Evolutionary conservation across 2,888 invertebrate species (phyloP).

Genomic region (Netelia melanura): DNA sequence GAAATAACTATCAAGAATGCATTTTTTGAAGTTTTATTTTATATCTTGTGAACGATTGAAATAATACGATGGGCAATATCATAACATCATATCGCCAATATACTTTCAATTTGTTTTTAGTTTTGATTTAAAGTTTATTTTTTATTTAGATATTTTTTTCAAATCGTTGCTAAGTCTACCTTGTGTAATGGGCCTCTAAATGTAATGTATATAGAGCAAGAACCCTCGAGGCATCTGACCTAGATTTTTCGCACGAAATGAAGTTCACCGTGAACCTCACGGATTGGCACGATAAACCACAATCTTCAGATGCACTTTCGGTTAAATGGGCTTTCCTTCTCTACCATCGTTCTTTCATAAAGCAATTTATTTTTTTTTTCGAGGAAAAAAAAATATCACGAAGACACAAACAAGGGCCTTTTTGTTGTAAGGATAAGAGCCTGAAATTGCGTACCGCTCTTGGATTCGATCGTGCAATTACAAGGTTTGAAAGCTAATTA

Average conservation of each 20-base stretch:
- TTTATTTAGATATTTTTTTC: too few relatives aligned
- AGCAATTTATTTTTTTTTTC: slow-evolving; percentile 5
- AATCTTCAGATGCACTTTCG: slow-evolving; percentile 65
- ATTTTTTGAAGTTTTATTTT: not conserved
- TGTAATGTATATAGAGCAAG: slow-evolving; percentile 26
- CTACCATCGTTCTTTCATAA: slow-evolving; percentile 18
- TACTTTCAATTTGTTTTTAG: too few relatives aligned
- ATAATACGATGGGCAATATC: not conserved
- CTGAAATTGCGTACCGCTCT: slow-evolving; percentile 6
- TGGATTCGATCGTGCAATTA: not conserved
- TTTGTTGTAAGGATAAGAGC: slow-evolving; percentile 37
- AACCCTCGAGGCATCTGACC: slow-evolving; percentile 56
- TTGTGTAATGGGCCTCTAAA: slow-evolving; percentile 52
- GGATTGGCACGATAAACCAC: slow-evolving; percentile 66
- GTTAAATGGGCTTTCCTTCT: slow-evolving; percentile 14
- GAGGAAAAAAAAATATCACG: slow-evolving; percentile 17
- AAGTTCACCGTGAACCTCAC: slow-evolving; percentile 55
- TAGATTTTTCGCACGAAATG: slow-evolving; percentile 63
- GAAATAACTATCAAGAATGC: not conserved
- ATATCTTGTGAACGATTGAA: not conserved
- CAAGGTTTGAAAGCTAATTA: not conserved
- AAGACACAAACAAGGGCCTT: not conserved
- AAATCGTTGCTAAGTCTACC: not conserved
- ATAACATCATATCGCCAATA: too few relatives aligned
- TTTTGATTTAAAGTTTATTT: too few relatives aligned